Percentiles rank a stretch among this genome's conserved stretches.
Conservation (phyloP, 2,113 vertebrate genomes). For the Notothenia coriiceps region DNA sequence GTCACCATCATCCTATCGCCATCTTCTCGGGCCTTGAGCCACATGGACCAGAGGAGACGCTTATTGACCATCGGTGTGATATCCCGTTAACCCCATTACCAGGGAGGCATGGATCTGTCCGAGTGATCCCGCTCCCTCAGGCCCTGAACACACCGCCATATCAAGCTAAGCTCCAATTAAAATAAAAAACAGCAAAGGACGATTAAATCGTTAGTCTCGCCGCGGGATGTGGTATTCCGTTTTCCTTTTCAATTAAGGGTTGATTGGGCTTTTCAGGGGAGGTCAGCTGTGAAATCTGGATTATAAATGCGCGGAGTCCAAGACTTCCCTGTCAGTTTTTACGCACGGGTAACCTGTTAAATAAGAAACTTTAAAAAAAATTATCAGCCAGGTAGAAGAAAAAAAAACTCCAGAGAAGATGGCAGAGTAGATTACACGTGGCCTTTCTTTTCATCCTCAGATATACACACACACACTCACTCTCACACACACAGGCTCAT, state of each 20-base stretch:
- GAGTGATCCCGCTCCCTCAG: slow-evolving; percentile 90
- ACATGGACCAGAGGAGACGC: slow-evolving; percentile 53
- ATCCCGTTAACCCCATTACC: slow-evolving; percentile 92
- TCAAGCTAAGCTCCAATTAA: slow-evolving; percentile 95
- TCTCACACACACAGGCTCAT: background rate
- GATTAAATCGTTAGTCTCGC: slow-evolving; percentile 98
- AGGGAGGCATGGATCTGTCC: slow-evolving; percentile 91
- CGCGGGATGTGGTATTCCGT: slow-evolving; percentile 96
- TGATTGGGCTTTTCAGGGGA: slow-evolving; percentile 99
- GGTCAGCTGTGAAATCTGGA: slow-evolving; percentile 99
- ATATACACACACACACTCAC: background rate
- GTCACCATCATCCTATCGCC: slow-evolving; percentile 30
- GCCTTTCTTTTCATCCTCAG: background rate
- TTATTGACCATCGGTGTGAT: slow-evolving; percentile 69
- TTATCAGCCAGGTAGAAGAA: background rate
- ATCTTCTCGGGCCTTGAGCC: slow-evolving; percentile 51
- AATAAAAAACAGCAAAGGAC: slow-evolving; percentile 89
- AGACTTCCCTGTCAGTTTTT: slow-evolving; percentile 30
- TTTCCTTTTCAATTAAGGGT: slow-evolving; percentile 95
- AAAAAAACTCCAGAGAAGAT: background rate
- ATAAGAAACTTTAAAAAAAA: background rate
- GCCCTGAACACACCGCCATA: slow-evolving; percentile 69
- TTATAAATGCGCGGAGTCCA: slow-evolving; percentile 89
- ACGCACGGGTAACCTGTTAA: slow-evolving; percentile 17
- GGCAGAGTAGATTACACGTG: background rate